Percentiles rank a stretch among this genome's conserved stretches.
Evolutionary conservation across 2,888 invertebrate genomes (phyloP).

Genomic region (Drosophila neoperkinsi): DNA sequence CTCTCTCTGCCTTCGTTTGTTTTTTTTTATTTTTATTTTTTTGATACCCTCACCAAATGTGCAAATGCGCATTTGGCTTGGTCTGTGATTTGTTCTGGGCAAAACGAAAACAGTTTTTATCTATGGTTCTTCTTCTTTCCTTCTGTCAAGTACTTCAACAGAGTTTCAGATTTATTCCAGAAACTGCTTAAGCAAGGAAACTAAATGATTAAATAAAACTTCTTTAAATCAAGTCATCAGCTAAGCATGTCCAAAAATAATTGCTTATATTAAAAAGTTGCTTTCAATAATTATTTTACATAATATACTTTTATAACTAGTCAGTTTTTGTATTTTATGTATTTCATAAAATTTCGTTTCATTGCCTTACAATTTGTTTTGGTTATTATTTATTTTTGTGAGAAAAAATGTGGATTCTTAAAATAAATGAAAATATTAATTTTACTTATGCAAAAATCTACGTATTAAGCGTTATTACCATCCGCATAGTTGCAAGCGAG

Average conservation of each 20-base stretch:
- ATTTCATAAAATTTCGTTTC: neutral
- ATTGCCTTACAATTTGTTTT: neutral
- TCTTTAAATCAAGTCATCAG: neutral
- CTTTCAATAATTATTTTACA: neutral
- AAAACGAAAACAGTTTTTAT: neutral
- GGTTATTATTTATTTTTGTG: neutral
- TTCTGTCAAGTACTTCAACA: neutral
- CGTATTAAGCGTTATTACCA: neutral
- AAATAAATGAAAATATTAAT: neutral
- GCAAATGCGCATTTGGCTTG: slow-evolving; percentile 16
- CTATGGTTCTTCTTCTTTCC: neutral
- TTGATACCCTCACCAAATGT: slow-evolving; percentile 31
- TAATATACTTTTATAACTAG: neutral
- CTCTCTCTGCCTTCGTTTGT: neutral
- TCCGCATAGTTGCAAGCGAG: neutral
- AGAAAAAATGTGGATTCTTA: neutral
- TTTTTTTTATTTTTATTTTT: slow-evolving; percentile 30
- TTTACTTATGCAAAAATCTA: neutral
- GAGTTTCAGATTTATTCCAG: neutral
- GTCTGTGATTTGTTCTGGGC: neutral
- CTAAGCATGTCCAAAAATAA: neutral
- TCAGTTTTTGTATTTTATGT: neutral
- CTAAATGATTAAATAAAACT: neutral
- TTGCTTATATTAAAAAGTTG: neutral
- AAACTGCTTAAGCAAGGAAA: neutral